These are phyloP conservation scores for Opisthocomus hoazin DNA, from an alignment of 2,113 vertebrate species.

Conservation along the genomic window DNA sequence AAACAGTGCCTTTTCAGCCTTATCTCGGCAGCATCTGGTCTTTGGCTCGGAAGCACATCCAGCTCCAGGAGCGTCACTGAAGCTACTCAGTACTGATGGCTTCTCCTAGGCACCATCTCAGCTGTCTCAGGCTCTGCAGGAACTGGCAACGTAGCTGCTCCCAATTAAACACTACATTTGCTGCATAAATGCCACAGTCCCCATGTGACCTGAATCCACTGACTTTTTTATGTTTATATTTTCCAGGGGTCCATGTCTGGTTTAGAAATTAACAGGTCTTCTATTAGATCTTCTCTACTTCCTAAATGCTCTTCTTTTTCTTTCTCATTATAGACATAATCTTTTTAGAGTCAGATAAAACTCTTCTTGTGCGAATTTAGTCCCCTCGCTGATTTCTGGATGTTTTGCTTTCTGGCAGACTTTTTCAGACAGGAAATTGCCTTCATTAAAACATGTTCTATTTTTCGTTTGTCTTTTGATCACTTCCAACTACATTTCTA, in stretches of 20 bases:
- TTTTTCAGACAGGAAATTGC: background rate
- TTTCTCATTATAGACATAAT: background rate
- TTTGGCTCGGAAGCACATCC: background rate
- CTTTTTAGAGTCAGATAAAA: background rate
- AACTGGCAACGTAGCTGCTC: background rate
- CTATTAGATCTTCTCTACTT: slow-evolving; percentile 40
- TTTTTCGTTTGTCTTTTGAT: background rate
- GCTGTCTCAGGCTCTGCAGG: background rate
- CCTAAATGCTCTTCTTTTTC: slow-evolving; percentile 16
- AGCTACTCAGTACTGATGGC: background rate
- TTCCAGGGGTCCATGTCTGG: slow-evolving; percentile 8
- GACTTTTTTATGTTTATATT: background rate
- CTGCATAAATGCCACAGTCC: background rate
- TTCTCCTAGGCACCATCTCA: background rate
- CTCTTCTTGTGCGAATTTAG: background rate
- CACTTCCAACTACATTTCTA: background rate
- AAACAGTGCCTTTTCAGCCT: background rate
- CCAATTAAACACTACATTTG: background rate
- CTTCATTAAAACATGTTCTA: background rate
- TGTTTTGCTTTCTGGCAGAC: background rate
- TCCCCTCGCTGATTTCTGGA: background rate
- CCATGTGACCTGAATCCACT: background rate
- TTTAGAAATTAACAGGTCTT: slow-evolving; percentile 29
- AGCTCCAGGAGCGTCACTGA: background rate
- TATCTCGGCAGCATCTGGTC: background rate